Percentiles rank a stretch among this genome's conserved stretches.
phyloP scores from a whole-genome alignment of 2,797 vertebrate genomes.

The Picus viridis region DNA sequence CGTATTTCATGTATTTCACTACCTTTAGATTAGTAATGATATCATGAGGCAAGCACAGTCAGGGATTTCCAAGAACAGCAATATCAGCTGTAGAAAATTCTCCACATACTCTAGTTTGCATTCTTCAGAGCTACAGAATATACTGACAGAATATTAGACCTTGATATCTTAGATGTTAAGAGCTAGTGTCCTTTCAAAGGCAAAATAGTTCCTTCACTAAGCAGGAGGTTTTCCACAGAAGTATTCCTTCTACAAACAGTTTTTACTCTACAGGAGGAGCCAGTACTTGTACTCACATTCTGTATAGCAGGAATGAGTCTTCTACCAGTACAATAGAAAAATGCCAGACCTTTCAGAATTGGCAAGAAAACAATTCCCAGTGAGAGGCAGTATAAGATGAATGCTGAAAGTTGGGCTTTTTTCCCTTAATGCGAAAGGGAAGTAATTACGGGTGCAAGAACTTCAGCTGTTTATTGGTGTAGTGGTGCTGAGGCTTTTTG shows the following conservation, averaged over 20 bases:
- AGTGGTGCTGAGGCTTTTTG: background rate
- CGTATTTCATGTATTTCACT: background rate
- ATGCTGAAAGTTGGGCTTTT: background rate
- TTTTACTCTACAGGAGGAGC: background rate
- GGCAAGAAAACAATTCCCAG: background rate
- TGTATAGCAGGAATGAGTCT: background rate
- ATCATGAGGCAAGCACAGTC: background rate
- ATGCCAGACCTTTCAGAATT: background rate
- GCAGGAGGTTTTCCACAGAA: background rate
- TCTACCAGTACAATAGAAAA: background rate
- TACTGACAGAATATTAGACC: background rate
- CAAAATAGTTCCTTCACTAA: background rate
- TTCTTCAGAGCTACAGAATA: no score
- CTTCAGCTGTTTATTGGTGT: background rate
- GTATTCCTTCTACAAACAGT: background rate
- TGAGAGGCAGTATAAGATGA: background rate
- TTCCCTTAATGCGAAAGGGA: background rate
- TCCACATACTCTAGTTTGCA: background rate
- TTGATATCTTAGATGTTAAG: background rate
- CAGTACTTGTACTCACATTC: background rate
- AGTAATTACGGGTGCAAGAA: background rate
- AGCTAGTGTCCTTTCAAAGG: background rate
- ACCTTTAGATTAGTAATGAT: background rate
- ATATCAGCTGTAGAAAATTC: background rate
- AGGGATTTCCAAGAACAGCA: background rate